phyloP scores from a whole-genome alignment of 92 coral and sea anemone species.

The Parazoanthus swiftii region DNA sequence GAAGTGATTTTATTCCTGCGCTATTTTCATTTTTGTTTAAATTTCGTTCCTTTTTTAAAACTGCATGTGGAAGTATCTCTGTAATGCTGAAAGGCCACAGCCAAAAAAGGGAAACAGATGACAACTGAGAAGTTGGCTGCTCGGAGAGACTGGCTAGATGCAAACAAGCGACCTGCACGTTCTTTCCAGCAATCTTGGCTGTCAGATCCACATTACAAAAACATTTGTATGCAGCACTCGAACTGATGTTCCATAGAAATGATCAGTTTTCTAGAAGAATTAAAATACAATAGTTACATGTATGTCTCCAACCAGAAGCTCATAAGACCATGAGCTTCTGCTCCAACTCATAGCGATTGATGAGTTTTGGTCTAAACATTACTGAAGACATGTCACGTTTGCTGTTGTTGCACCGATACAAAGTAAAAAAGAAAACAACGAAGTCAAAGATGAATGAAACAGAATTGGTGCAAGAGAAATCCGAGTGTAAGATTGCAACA shows the following conservation, averaged over 20 bases:
- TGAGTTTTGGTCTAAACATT: no score
- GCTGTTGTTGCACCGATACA: no score
- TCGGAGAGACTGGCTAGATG: constrained; percentile 15
- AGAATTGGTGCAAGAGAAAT: no score
- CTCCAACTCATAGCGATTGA: no score
- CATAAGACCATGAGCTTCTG: not conserved
- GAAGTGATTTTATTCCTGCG: not conserved
- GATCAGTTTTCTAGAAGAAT: no score
- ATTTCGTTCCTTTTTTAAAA: not conserved
- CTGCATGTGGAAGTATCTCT: not conserved
- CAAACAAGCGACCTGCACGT: constrained; percentile 1
- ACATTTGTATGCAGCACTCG: not conserved
- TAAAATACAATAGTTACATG: no score
- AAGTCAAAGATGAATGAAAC: no score
- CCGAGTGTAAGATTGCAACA: constrained; percentile 26
- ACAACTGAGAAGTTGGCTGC: constrained; percentile 7
- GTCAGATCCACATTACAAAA: constrained; percentile 27
- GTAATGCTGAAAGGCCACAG: constrained; percentile 21
- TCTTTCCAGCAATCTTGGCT: constrained; percentile 29
- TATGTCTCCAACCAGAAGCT: no score
- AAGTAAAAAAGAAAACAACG: no score
- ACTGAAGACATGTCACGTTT: no score
- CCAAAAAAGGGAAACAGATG: constrained; percentile 12
- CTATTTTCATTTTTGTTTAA: not conserved
- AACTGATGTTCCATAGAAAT: no score